Percentiles rank a stretch among this genome's conserved stretches.
Conservation (phyloP, 2,888 invertebrate species). For the Odontocerum albicorne region DNA sequence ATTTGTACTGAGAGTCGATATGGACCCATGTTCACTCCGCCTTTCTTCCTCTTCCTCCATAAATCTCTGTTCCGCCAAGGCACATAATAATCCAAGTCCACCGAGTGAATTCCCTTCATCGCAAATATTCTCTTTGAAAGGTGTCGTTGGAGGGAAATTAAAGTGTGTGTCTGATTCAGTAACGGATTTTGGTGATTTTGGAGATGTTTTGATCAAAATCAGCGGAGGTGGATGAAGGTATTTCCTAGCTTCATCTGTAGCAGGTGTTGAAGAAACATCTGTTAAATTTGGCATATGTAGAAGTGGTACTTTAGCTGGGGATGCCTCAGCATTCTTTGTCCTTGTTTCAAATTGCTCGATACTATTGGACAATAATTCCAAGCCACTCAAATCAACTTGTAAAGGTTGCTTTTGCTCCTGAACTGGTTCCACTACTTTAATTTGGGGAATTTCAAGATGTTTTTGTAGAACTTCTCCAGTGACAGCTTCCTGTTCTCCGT, state of each 20-base stretch:
- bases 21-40: conserved; percentile 22
- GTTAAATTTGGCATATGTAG: conserved; percentile 41
- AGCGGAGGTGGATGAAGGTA: conserved; percentile 49
- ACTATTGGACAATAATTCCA: conserved; percentile 82
- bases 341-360: conserved; percentile 75
- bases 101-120: conserved; percentile 55
- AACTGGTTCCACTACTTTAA: conserved; percentile 8
- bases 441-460: conserved; percentile 17
- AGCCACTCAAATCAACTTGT: conserved; percentile 73
- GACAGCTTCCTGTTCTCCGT: background rate
- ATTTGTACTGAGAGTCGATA: conserved; percentile 8
- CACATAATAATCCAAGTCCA: conserved; percentile 76
- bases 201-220: conserved; percentile 53
- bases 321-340: conserved; percentile 44
- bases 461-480: conserved; percentile 14
- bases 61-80: conserved; percentile 81
- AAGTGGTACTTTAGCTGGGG: conserved; percentile 43
- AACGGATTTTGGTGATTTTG: conserved; percentile 47
- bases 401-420: conserved; percentile 19
- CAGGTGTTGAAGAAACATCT: conserved; percentile 32
- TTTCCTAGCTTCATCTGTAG: conserved; percentile 44
- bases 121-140: conserved; percentile 41
- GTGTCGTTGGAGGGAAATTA: conserved; percentile 42
- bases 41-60: conserved; percentile 65
- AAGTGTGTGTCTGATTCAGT: conserved; percentile 49